Conservation (phyloP, 1,140 invertebrate genomes). For the Drosophila tani region DNA sequence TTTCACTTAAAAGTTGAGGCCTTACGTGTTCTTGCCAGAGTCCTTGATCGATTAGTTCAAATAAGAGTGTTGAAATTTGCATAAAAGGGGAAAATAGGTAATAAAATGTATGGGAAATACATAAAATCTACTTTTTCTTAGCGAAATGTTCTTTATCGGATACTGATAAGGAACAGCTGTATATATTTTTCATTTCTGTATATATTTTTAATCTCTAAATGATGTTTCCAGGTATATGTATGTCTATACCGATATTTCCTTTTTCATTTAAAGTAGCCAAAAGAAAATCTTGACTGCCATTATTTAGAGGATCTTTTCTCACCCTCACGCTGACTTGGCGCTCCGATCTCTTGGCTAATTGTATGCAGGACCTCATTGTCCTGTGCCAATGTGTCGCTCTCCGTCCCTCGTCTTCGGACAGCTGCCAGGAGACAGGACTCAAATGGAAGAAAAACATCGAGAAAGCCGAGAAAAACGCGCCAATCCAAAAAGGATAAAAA, state of each 20-base stretch:
- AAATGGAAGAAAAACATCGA: constrained; percentile 15
- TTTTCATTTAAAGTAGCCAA: background rate
- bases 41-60: constrained; percentile 19
- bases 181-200: background rate
- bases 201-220: background rate
- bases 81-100: background rate
- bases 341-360: constrained; percentile 52
- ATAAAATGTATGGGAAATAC: background rate
- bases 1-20: background rate
- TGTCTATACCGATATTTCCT: background rate
- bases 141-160: too few relatives aligned
- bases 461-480: constrained; percentile 52
- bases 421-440: constrained; percentile 57
- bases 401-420: constrained; percentile 33
- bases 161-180: background rate
- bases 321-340: constrained; percentile 50
- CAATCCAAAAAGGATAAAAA: constrained; percentile 51
- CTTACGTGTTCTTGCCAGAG: background rate
- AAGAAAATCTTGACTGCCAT: constrained; percentile 8
- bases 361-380: constrained; percentile 44
- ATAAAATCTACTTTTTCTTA: background rate
- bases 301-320: constrained; percentile 24
- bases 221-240: background rate
- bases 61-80: constrained; percentile 5
- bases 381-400: constrained; percentile 25